Conservation (phyloP, 2,113 vertebrate species). For the Pituophis catenifer region DNA sequence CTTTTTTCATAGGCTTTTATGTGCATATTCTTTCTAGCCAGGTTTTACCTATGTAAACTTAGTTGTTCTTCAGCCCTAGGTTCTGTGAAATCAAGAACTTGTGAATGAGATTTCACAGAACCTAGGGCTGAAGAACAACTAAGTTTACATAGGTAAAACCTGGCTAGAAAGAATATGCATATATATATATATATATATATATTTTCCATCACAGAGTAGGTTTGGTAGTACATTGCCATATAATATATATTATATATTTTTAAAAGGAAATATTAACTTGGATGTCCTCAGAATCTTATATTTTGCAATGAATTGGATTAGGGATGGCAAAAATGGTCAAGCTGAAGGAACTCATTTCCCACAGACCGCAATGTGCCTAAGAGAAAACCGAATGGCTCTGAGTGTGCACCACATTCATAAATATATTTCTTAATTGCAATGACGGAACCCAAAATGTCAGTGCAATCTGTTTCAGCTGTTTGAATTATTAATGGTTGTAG, state of each 20-base stretch:
- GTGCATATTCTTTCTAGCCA: no score
- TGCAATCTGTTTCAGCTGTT: background rate
- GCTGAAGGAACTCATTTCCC: conserved; percentile 23
- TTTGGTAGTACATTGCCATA: rapidly evolving
- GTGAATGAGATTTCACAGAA: no score
- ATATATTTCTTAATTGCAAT: conserved; percentile 23
- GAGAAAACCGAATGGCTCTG: conserved; percentile 15
- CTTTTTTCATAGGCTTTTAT: no score
- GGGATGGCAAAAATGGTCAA: conserved; percentile 1
- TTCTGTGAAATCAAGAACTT: no score
- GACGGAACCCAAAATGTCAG: conserved; percentile 3
- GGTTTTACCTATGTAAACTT: no score
- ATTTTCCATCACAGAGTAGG: background rate
- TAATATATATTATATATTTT: conserved; percentile 14
- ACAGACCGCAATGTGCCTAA: conserved; percentile 5
- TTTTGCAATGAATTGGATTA: conserved; percentile 5
- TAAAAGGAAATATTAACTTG: conserved; percentile 39
- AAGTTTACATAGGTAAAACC: no score
- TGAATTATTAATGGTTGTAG: background rate
- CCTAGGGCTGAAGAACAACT: no score
- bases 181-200: no score
- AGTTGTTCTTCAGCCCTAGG: no score
- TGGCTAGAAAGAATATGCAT: no score
- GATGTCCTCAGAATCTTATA: conserved; percentile 33
- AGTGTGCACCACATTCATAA: conserved; percentile 8